These are phyloP conservation scores for Mactromeris polynyma DNA, from an alignment of 2,888 invertebrate genomes.

Conservation along the genomic window DNA sequence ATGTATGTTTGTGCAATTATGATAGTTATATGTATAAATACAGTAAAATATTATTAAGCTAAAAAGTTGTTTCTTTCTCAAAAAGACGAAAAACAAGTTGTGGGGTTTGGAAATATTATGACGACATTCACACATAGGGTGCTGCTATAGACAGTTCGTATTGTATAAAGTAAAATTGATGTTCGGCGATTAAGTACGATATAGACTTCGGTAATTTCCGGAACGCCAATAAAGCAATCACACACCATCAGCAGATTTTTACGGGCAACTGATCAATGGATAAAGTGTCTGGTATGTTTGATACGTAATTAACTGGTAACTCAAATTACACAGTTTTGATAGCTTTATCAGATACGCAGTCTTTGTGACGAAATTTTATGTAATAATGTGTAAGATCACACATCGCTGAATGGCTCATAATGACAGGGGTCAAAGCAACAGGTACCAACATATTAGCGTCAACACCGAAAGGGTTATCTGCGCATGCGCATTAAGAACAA, in stretches of 20 bases:
- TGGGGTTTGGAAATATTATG: neutral
- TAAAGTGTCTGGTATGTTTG: neutral
- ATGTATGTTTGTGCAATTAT: neutral
- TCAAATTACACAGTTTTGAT: neutral
- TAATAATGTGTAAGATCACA: neutral
- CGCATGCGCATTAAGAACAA: neutral
- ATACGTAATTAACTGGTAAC: neutral
- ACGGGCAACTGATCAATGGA: neutral
- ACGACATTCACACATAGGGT: no score
- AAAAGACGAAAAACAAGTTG: neutral
- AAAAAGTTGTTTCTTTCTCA: no score
- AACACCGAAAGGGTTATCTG: neutral
- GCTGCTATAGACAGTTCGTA: neutral
- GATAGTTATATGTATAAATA: neutral
- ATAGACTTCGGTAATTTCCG: neutral
- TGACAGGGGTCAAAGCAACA: neutral
- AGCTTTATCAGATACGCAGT: neutral
- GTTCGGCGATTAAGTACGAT: no score
- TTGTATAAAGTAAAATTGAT: no score
- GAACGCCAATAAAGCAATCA: neutral
- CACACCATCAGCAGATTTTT: neutral
- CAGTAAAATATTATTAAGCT: neutral
- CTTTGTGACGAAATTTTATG: neutral
- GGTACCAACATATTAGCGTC: neutral
- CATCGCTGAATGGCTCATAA: neutral